Evolutionary conservation across 2,113 vertebrate genomes (phyloP).

Genomic region (Neolamprologus brichardi): DNA sequence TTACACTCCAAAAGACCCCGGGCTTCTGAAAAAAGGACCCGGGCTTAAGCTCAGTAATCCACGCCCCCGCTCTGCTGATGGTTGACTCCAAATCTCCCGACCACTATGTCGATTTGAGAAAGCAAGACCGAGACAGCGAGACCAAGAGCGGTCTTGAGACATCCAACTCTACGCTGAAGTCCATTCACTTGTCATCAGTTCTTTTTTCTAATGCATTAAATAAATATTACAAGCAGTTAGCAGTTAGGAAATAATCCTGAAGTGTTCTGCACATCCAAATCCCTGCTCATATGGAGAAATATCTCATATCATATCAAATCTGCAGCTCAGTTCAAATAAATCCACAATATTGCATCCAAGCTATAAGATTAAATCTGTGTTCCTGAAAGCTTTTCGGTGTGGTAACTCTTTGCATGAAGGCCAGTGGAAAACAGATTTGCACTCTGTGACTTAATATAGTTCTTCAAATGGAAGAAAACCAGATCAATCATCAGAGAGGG

Average conservation of each 20-base stretch:
- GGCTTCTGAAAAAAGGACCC: rapidly evolving
- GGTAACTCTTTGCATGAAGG: not conserved
- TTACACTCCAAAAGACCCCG: too few species aligned
- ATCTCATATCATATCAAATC: not conserved
- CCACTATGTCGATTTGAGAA: rapidly evolving
- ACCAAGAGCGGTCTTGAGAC: rapidly evolving
- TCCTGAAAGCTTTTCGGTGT: not conserved
- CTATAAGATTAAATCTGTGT: not conserved
- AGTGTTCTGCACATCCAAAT: not conserved
- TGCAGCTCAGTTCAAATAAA: not conserved
- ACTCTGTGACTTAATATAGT: not conserved
- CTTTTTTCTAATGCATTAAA: not conserved
- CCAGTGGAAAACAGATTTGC: not conserved
- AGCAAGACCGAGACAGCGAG: not conserved
- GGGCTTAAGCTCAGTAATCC: not conserved
- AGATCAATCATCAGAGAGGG: not conserved
- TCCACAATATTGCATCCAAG: not conserved
- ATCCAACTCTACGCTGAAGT: not conserved
- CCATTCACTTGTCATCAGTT: not conserved
- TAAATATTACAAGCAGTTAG: not conserved
- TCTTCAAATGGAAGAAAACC: not conserved
- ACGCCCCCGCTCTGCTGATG: too few species aligned
- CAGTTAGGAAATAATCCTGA: not conserved
- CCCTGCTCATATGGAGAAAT: not conserved
- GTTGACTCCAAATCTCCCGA: not conserved